Evolutionary conservation across 2,113 vertebrate genomes (phyloP).

Genomic region (Ancistrus triradiatus): DNA sequence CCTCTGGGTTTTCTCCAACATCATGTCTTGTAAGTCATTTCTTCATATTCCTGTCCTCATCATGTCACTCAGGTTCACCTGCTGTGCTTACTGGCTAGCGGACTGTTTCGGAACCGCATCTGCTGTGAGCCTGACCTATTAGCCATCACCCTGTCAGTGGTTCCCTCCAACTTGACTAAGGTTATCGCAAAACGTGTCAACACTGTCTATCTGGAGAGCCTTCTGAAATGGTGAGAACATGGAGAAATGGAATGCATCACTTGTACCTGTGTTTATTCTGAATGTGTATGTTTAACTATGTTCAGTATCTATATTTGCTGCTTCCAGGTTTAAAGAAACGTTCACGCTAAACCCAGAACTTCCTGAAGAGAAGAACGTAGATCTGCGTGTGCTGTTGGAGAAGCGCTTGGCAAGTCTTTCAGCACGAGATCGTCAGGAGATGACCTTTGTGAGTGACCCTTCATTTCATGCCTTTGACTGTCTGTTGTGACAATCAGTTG

Average conservation of each 20-base stretch:
- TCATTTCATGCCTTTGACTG: neutral
- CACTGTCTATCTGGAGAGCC: constrained; percentile 69
- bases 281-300: neutral
- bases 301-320: neutral
- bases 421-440: constrained; percentile 75
- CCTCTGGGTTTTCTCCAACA: no score
- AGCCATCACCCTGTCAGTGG: constrained; percentile 82
- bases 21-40: no score
- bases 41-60: neutral
- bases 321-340: constrained; percentile 79
- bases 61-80: constrained; percentile 79
- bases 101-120: constrained; percentile 77
- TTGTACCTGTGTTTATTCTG: no score
- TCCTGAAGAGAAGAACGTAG: constrained; percentile 59
- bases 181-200: constrained; percentile 65
- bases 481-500: no score
- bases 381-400: constrained; percentile 70
- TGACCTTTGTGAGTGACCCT: constrained; percentile 80
- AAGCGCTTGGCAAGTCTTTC: constrained; percentile 78
- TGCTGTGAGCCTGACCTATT: constrained; percentile 81
- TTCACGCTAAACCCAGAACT: constrained; percentile 83
- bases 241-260: neutral
- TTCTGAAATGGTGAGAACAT: constrained; percentile 81
- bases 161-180: constrained; percentile 72
- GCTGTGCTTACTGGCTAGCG: constrained; percentile 86